phyloP scores from a whole-genome alignment of 2,113 vertebrate species.

The Hucho hucho region DNA sequence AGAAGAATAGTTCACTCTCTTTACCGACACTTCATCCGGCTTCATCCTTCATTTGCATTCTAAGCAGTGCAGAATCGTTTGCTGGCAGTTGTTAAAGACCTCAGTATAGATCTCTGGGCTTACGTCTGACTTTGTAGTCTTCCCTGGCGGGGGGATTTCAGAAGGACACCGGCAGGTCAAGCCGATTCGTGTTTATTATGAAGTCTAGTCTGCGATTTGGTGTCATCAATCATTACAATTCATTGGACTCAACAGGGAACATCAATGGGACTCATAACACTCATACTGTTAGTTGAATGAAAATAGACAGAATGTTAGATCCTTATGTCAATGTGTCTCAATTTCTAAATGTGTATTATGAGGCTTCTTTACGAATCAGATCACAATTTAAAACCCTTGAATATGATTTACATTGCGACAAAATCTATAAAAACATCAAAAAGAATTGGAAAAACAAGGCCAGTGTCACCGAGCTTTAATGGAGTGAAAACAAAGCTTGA shows the following conservation, averaged over 20 bases:
- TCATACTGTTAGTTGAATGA: background rate
- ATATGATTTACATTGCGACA: no score
- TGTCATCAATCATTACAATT: constrained; percentile 28
- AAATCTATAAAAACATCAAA: no score
- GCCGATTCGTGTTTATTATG: constrained; percentile 24
- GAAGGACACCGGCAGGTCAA: constrained; percentile 58
- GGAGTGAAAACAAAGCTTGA: no score
- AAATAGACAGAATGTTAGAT: background rate
- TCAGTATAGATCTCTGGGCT: constrained; percentile 49
- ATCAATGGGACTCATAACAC: background rate
- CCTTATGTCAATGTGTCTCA: background rate
- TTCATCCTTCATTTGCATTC: constrained; percentile 63
- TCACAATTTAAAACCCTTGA: no score
- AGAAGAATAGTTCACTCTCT: background rate
- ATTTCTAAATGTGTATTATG: no score
- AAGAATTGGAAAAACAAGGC: no score
- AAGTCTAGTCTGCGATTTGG: constrained; percentile 27
- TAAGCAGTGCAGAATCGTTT: constrained; percentile 38
- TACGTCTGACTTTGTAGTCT: constrained; percentile 58
- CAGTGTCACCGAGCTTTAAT: no score
- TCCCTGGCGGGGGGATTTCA: constrained; percentile 3
- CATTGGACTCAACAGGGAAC: constrained; percentile 8
- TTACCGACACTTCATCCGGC: constrained; percentile 48
- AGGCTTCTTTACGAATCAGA: no score
- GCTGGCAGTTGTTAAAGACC: constrained; percentile 50